Evolutionary conservation across 2,888 invertebrate genomes (phyloP), one percentile per base, ranked within the genome.

Genomic region (Dryococelus australis): DNA sequence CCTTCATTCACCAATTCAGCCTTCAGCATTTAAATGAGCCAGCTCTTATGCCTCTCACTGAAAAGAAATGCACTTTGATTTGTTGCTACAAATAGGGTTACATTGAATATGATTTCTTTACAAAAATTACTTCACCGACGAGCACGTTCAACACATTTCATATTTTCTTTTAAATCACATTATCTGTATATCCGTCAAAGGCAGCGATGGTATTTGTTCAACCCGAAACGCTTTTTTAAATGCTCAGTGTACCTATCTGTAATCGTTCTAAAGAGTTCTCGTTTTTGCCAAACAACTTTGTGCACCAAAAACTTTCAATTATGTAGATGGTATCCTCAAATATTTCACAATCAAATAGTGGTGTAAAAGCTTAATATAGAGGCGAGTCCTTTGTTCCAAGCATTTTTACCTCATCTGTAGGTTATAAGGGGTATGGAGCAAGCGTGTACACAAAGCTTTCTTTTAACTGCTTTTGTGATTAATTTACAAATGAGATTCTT

Each of bases 281-380:
- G 79, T 10, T 79, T 20, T 65, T 79, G 79, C n/a, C 79, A 79
- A 24, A 79, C 79, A 79, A 79, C n/a, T 79, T 47, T 65, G 78
- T 65, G 78, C 0, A 65, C 78, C 78, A 65, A 65, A n/a, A 65
- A n/a, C 78, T 5, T 3, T 65, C n/a, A 24, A 65, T n/a, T 1
- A 65, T 3, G 78, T 65, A 65, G n/a, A 65, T 65, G n/a, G 20
- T 65, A 65, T 65, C 78, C n/a, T n/a, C 78, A 65, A 65, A 35
- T 35, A 35, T 35, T 35, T 35, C 4, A 35, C 35, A 35, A 35
- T 35, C 35, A 35, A 3, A 1, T 35, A 35, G 35, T 35, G 35
- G 78, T 65, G n/a, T 65, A 65, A 65, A 65, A 5, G 78, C 78
- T 24, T 65, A 20, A 65, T n/a, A n/a, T 24, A 65, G 78, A 65